phyloP scores from a whole-genome alignment of 2,797 vertebrate genomes.

The Anolis apletophallus region DNA sequence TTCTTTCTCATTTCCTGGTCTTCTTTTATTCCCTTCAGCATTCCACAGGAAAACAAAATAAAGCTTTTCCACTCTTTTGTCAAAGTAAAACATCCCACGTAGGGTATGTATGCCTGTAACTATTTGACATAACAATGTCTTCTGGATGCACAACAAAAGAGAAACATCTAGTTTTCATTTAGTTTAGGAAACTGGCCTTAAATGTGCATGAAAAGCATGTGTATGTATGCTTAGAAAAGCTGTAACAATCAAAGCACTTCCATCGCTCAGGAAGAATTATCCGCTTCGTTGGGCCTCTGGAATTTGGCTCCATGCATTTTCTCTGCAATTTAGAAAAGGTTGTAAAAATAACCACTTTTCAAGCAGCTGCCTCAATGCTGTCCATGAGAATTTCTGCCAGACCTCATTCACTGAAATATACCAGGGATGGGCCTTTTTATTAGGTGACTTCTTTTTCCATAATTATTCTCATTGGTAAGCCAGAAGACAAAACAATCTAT shows the following conservation, averaged over 20 bases:
- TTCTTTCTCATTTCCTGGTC: slow-evolving; percentile 26
- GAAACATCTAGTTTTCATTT: slow-evolving; percentile 17
- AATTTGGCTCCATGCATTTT: slow-evolving; percentile 30
- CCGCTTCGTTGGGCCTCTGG: slow-evolving; percentile 28
- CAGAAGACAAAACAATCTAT: slow-evolving; percentile 1
- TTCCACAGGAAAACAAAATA: slow-evolving; percentile 19
- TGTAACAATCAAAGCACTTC: slow-evolving; percentile 28
- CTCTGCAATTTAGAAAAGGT: slow-evolving; percentile 14
- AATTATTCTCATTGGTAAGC: neutral
- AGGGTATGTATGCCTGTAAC: neutral
- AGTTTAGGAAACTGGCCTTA: neutral
- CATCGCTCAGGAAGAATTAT: slow-evolving; percentile 13
- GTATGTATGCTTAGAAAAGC: neutral
- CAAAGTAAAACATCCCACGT: no score
- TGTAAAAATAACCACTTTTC: slow-evolving; percentile 27
- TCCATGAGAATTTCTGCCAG: neutral
- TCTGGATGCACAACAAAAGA: neutral
- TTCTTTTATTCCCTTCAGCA: slow-evolving; percentile 24
- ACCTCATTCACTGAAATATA: slow-evolving; percentile 3
- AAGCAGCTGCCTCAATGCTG: neutral
- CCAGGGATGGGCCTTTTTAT: neutral
- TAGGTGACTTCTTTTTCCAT: slow-evolving; percentile 18
- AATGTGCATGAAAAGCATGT: slow-evolving; percentile 4
- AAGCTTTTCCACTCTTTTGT: no score
- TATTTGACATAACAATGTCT: slow-evolving; percentile 20